Base-by-base conservation (phyloP, 2,797 vertebrate genomes). In the Girardinus metallicus region DNA sequence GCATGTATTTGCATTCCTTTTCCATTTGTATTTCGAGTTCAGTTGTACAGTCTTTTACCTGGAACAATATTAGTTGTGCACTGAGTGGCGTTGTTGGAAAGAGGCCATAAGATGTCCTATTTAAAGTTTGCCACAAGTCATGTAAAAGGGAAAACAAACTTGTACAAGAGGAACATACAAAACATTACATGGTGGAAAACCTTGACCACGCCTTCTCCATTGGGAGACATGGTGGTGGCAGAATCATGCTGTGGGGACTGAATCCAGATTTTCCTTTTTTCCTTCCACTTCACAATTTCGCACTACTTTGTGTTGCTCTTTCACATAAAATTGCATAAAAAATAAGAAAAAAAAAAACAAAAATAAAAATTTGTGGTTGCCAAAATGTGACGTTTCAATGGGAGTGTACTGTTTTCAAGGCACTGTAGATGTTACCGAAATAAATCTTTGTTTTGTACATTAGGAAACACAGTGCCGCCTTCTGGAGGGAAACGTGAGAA, bases 401-500 rank as follows among this genome's bases (percentile, higher is more conserved):
- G 6, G 41, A 1, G n/a, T 44, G 41, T 46, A 71, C 68, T 44
- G 12, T 29, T 71, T 71, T 46, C 68, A 71, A 46, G 68, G 41
- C 68, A 46, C 68, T 29, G 26, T 44, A 71, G 41, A 71, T 8
- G 26, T 72, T 85, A 71, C 26, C 76, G 51, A 76, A 73, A 36
- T 7, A 77, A 78, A 82, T 44, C 13, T 46, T 29, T 16, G 53
- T 36, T 13, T 29, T 76, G 39, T 15, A 3, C 18, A 13, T 49
- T 3, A 77, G 76, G 31, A 15, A 64, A 15, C 8, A 31, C 41
- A 12, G 9, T 23, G 29, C 4, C 4, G 18, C 29, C 41, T 47
- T 49, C 43, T 47, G 60, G 10, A 46, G 29, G 74, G 18, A 23
- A 39, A 79, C 43, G 49, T n/a, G 41, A 85, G 77, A 89, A 79